phyloP scores from a whole-genome alignment of 2,797 vertebrate genomes.

The Ctenopoma kingsleyae region DNA sequence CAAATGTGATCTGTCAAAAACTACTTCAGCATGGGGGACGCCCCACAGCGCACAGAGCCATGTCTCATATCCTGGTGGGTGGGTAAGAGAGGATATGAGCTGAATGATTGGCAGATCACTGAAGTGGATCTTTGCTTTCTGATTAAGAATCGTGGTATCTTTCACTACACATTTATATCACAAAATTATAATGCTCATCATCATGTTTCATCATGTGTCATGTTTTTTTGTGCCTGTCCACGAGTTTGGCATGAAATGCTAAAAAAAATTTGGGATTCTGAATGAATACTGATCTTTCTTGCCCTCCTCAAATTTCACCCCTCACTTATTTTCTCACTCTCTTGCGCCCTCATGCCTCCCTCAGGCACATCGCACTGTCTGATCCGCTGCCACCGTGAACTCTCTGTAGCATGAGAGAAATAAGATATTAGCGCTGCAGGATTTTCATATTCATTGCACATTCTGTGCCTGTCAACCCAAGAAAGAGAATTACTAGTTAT shows the following conservation, averaged over 20 bases:
- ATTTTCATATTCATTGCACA: constrained; percentile 61
- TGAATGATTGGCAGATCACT: constrained; percentile 52
- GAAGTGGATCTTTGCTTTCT: constrained; percentile 24
- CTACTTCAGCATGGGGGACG: constrained; percentile 18
- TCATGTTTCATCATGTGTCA: constrained; percentile 3
- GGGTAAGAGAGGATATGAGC: constrained; percentile 33
- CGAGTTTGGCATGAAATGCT: constrained; percentile 26
- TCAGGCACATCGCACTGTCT: constrained; percentile 57
- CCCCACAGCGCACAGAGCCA: constrained; percentile 26
- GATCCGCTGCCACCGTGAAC: constrained; percentile 58
- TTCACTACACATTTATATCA: constrained; percentile 18
- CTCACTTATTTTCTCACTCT: constrained; percentile 40
- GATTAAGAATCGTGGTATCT: constrained; percentile 34
- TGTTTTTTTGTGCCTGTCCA: constrained; percentile 8
- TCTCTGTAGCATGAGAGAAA: constrained; percentile 60
- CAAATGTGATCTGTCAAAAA: constrained; percentile 56
- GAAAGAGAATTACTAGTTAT: constrained; percentile 25
- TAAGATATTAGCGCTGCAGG: constrained; percentile 59
- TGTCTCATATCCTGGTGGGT: constrained; percentile 35
- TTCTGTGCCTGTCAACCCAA: constrained; percentile 42
- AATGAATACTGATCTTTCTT: constrained; percentile 51
- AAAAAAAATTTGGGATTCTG: constrained; percentile 9
- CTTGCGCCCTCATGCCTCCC: constrained; percentile 36
- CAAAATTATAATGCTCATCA: constrained; percentile 9
- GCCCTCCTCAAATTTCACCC: constrained; percentile 43